Conservation (phyloP, 1,140 invertebrate genomes). For the Microplitis demolitor region DNA sequence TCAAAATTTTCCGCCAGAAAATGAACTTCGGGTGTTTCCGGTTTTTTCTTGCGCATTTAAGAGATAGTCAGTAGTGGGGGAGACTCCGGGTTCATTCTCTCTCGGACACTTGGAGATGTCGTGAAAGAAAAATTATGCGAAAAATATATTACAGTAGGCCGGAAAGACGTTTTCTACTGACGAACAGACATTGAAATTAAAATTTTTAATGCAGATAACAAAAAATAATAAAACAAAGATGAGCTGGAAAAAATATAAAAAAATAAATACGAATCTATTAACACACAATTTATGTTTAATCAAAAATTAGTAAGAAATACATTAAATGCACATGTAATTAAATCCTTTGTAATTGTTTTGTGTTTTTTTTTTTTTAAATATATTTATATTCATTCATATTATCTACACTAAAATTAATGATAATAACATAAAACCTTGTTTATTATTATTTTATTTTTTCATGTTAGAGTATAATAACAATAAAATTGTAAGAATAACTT, state of each 20-base stretch:
- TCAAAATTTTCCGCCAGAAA: too few relatives aligned
- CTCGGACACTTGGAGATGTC: too few relatives aligned
- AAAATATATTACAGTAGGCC: too few relatives aligned
- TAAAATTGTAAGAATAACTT: conserved; percentile 47
- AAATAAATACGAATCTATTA: conserved; percentile 40
- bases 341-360: conserved; percentile 48
- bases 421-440: conserved; percentile 45
- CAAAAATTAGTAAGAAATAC: conserved; percentile 63
- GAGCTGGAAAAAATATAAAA: conserved; percentile 31
- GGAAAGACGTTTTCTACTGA: too few relatives aligned
- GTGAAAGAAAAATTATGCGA: too few relatives aligned
- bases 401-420: conserved; percentile 54
- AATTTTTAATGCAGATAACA: not conserved
- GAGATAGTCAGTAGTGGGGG: too few relatives aligned
- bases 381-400: conserved; percentile 51
- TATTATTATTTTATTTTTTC: not conserved
- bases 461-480: conserved; percentile 45
- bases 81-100: too few relatives aligned
- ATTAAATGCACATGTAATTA: conserved; percentile 63
- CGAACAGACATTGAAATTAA: too few relatives aligned
- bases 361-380: conserved; percentile 35
- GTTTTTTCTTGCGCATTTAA: too few relatives aligned
- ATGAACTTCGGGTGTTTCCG: too few relatives aligned
- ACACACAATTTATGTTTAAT: conserved; percentile 62
- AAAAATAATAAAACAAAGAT: conserved; percentile 14